Percentiles rank a stretch among this genome's conserved stretches.
phyloP scores from a whole-genome alignment of 37 sponge, comb jelly and placozoan genomes.

The Sycon ciliatum region DNA sequence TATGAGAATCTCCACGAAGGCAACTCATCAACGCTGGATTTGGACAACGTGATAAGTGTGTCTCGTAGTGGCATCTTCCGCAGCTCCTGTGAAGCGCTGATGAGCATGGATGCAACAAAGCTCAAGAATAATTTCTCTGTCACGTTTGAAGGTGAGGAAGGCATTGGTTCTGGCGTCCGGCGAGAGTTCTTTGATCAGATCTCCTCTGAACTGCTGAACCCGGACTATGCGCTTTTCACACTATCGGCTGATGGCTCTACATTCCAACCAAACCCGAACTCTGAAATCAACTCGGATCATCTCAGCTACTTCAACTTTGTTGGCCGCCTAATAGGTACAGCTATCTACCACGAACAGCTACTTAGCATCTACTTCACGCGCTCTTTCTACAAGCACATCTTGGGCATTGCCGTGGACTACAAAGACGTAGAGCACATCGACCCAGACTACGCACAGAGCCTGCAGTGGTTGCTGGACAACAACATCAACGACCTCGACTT shows the following conservation, averaged over 20 bases:
- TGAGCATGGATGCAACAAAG: slow-evolving; percentile 10
- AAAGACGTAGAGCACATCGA: slow-evolving; percentile 87
- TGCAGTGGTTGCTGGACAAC: slow-evolving; percentile 84
- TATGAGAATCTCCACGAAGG: slow-evolving; percentile 94
- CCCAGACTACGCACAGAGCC: slow-evolving; percentile 85
- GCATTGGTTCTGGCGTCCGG: slow-evolving; percentile 79
- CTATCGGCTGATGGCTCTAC: slow-evolving; percentile 89
- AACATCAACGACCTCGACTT: slow-evolving; percentile 72
- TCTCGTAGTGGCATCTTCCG: slow-evolving; percentile 47
- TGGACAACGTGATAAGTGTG: slow-evolving; percentile 38
- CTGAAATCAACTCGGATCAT: slow-evolving; percentile 89
- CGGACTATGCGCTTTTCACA: slow-evolving; percentile 94
- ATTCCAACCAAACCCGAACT: slow-evolving; percentile 87
- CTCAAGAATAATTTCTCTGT: slow-evolving; percentile 50
- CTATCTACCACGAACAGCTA: slow-evolving; percentile 84
- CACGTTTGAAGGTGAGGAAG: slow-evolving; percentile 73
- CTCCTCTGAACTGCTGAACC: slow-evolving; percentile 81
- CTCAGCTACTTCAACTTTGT: slow-evolving; percentile 90
- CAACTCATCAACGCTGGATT: slow-evolving; percentile 16
- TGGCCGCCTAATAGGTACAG: slow-evolving; percentile 76
- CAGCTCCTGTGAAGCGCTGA: slow-evolving; percentile 13
- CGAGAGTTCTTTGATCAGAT: slow-evolving; percentile 88
- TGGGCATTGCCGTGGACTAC: slow-evolving; percentile 81
- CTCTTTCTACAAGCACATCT: slow-evolving; percentile 96
- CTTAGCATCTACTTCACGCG: slow-evolving; percentile 90